Percentiles rank a stretch among this genome's conserved stretches.
phyloP scores from a whole-genome alignment of 2,797 vertebrate species.

The Tauraco hartlaubi region DNA sequence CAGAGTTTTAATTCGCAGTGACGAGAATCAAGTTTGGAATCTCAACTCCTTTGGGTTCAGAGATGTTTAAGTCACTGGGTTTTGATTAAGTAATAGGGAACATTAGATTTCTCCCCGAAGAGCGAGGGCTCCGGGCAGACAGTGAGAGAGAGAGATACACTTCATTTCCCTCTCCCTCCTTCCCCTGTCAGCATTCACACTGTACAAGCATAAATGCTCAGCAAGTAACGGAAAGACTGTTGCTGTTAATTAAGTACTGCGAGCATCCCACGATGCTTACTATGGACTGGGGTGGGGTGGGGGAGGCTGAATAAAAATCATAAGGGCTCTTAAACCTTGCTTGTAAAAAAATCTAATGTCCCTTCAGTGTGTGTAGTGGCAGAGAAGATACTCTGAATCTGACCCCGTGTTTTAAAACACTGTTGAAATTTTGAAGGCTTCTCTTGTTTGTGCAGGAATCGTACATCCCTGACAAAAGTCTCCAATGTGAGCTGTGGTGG shows the following conservation, averaged over 20 bases:
- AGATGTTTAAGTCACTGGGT: background rate
- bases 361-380: background rate
- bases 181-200: background rate
- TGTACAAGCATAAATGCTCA: background rate
- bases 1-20: background rate
- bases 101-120: background rate
- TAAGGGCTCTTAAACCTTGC: background rate
- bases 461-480: background rate
- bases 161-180: background rate
- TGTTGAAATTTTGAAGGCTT: background rate
- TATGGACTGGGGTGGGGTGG: background rate
- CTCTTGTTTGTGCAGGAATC: background rate
- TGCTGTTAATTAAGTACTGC: background rate
- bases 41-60: background rate
- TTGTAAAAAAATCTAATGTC: background rate
- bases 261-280: background rate
- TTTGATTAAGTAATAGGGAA: background rate
- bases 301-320: background rate
- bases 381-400: background rate
- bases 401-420: background rate
- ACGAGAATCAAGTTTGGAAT: background rate
- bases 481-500: background rate
- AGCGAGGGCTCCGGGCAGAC: background rate
- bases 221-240: background rate
- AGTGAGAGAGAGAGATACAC: fast-evolving